Base-by-base conservation (phyloP, 1,140 invertebrate species). In the Pogonomyrmex californicus region DNA sequence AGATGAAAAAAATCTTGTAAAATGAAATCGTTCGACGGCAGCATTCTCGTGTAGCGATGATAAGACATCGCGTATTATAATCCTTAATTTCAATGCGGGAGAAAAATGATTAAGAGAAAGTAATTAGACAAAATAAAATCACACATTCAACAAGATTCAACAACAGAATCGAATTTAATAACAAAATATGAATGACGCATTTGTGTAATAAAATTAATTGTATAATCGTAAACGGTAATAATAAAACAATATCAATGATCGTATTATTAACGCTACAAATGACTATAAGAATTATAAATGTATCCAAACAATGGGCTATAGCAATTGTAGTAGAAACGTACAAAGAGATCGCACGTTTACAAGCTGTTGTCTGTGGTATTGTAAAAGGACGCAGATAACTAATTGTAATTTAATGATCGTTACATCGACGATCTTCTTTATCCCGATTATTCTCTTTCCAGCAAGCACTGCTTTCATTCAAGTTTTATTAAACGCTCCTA, bases 91-190 rank as follows among this genome's bases (percentile, higher is more conserved):
- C 4, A 1, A 78, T 12, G 17, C 17, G 4, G 2, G 12, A 12
- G 9, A 49, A 30, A 56, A 47, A 81, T 12, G 41, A 70, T 12
- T 41, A 7, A 49, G 36, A 51, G 4, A 2, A 56, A 14, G 23
- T 0, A 62, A 86, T 38, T 60, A 71, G 30, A 81, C 9, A 68
- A 81, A 79, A 86, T 12, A n/a, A 78, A 65, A 76, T 1, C 5
- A 65, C 2, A 23, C 47, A 41, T 86, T 83, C 56, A 85, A 91
- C 63, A 86, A 23, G 38, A 41, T 86, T 83, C 56, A 85, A 91
- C 63, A 86, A 81, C 36, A 75, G 17, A 77, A 81, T 51, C 56
- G 77, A 85, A 79, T 88, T 90, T 86, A 90, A 86, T 85, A 86
- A 91, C 41, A 88, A 87, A 88, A 82, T 81, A 82, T 33, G 54